Base-by-base conservation (phyloP, 2,797 vertebrate genomes). In the Phalloptychus januarius region DNA sequence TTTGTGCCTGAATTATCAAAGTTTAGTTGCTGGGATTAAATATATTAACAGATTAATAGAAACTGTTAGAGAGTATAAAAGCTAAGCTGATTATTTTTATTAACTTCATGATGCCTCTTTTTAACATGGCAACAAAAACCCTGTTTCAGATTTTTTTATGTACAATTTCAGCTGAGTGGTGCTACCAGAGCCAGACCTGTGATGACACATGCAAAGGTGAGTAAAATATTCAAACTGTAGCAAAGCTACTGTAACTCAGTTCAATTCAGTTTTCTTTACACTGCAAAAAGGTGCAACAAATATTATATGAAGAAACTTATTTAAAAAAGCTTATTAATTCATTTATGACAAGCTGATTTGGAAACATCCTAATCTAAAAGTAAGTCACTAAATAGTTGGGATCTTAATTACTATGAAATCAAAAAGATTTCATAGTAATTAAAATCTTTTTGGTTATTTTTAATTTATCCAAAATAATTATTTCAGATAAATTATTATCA, bases 121-220 rank as follows among this genome's bases (percentile, higher is more conserved):
- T 23, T 6, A 31, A 50, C 13, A 67, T 5, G 0, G 11, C 4
- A 69, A 61, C 2, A 44, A 23, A 75, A 71, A 1, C 7, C 0
- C 40, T 75, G n/a, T 44, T 83, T 72, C 71, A 31, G 28, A 50
- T 23, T 31, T 88, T 75, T 83, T 33, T 13, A 16, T 7, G 10
- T 71, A 4, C 45, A 23, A 45, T 28, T 92, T 15, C 91, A 96
- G 96, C 90, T 83, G 90, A 94, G 88, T 96, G 96, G 96, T 96
- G 96, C 87, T 96, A 96, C 88, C 90, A 95, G 88, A 94, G 87
- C 81, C 95, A 96, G 89, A 91, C 89, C 83, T 94, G 94, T 82
- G 88, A 93, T 7, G 82, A 93, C 52, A 79, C 85, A 15, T 96
- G 96, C 86, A 90, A 61, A 93, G 95, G 96, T 96, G 82, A 95